Evolutionary conservation across 2,113 vertebrate species (phyloP), one percentile per base, ranked within the genome.

Genomic region (Atherinomorus stipes): DNA sequence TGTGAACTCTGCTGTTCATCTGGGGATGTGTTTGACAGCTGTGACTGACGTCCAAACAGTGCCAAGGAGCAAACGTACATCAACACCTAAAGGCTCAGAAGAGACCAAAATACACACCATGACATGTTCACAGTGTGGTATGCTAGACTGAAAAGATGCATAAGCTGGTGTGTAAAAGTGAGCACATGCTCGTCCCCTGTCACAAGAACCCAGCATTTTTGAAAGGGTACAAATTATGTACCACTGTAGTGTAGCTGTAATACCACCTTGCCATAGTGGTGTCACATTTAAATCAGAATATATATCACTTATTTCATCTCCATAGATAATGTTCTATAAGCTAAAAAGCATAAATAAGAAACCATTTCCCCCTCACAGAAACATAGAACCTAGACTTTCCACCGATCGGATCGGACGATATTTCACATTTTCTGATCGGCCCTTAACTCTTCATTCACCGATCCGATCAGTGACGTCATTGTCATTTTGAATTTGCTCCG

Each of bases 11-110:
- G 85, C 57, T 25, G 63, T 37, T 78, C 61, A 25, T 16, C 65
- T 38, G 2, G 68, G 34, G 78, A 66, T 50, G 84, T 65, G 77
- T 78, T 75, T 86, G 88, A 89, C 86, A 81, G 86, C 61, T 85
- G 83, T 81, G 90, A 86, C 79, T 88, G 84, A 88, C 86, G 81
- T 62, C 67, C 73, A 86, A 82, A 76, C 77, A 66, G 49, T 2
- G 57, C 62, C 0, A 53, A 65, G 76, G 38, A 42, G 15, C 28
- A 80, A 80, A 76, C 60, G 38, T 15, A 34, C 49, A 71, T 64
- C 74, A 54, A 80, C 73, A 61, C 61, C 71, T 53, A 1, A 34
- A 81, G 71, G 77, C 73, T 80, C 40, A 23, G 65, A 69, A 44
- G 2, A 76, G 64, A 75, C 78, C 9, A 11, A 76, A 81, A 87